Evolutionary conservation across 2,888 invertebrate species (phyloP), one percentile per base, ranked within the genome.

Genomic region (Rhamphomyia laevipes): DNA sequence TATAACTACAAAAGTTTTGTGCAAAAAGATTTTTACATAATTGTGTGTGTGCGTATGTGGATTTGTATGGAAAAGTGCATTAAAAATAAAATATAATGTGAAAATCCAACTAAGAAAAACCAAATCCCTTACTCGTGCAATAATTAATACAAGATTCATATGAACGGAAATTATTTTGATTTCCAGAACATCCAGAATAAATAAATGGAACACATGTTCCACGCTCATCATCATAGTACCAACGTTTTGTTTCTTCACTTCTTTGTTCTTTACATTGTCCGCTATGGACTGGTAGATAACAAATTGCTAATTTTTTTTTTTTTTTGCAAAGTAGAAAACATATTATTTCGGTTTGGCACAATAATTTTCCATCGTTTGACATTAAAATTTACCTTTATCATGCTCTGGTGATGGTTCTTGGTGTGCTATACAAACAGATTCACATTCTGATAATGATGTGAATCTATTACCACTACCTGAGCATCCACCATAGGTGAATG

Each of bases 161-260:
- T 49, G 81, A 78, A 66, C 73, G 77, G 78, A 90, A 91, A 74
- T 84, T 84, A 75, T 93, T 93, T 63, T 77, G 77, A 72, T 87
- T 90, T 61, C 91, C 92, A 55, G 81, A 84, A 72, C 92, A 94
- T 72, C 93, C 92, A 56, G 80, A 78, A 74, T 85, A 93, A 62
- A 82, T 77, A 73, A 94, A 93, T 48, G 80, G 76, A 56, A 80
- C 70, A 71, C 93, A 94, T 61, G 79, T 80, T 57, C 76, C 81
- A 57, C 75, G 73, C 46, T 73, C 72, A 55, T 77, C 76, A 68
- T 83, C 81, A 70, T 81, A 89, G 74, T 80, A 80, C 81, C 82
- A 90, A 62, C 86, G 78, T 55, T 79, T 80, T 57, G 69, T 68
- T 53, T 64, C 66, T 37, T 62, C 62, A 55, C 57, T 63, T 16